Percentiles rank a stretch among this genome's conserved stretches.
Conservation (phyloP, 1,140 invertebrate genomes). For the Drosophila nikananu region DNA sequence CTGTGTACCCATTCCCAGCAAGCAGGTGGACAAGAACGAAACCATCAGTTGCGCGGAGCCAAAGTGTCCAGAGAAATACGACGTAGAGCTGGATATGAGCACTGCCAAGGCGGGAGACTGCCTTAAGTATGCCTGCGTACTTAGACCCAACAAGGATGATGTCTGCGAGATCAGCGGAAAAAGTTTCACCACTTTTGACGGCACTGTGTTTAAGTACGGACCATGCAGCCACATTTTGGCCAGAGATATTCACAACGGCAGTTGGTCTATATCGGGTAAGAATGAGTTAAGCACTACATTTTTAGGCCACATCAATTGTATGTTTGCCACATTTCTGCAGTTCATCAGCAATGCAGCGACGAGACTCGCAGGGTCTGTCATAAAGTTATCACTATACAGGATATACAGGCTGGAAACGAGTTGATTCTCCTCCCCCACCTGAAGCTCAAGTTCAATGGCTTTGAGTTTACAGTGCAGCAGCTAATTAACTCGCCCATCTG, state of each 20-base stretch:
- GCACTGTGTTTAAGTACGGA: conserved; percentile 91
- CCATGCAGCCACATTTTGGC: conserved; percentile 92
- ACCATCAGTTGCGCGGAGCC: conserved; percentile 86
- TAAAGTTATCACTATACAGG: conserved; percentile 86
- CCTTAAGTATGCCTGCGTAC: conserved; percentile 87
- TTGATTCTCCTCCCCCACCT: conserved; percentile 86
- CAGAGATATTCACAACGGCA: conserved; percentile 88
- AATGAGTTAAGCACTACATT: conserved; percentile 8
- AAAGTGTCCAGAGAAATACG: conserved; percentile 87
- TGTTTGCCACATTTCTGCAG: conserved; percentile 20
- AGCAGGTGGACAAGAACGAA: conserved; percentile 66
- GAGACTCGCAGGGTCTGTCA: conserved; percentile 87
- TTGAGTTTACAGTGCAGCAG: conserved; percentile 88
- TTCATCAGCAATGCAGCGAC: conserved; percentile 76
- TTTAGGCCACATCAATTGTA: not conserved
- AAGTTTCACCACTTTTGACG: conserved; percentile 92
- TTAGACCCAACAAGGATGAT: conserved; percentile 87
- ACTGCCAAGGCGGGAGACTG: conserved; percentile 83
- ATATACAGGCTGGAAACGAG: conserved; percentile 66
- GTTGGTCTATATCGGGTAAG: conserved; percentile 89
- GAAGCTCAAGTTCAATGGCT: conserved; percentile 89
- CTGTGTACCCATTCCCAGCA: conserved; percentile 74
- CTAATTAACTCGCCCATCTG: conserved; percentile 88
- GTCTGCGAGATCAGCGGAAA: conserved; percentile 91
- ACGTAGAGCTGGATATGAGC: conserved; percentile 85